Evolutionary conservation across 1,140 invertebrate genomes (phyloP), one percentile per base, ranked within the genome.

Genomic region (Bombus ignitus): DNA sequence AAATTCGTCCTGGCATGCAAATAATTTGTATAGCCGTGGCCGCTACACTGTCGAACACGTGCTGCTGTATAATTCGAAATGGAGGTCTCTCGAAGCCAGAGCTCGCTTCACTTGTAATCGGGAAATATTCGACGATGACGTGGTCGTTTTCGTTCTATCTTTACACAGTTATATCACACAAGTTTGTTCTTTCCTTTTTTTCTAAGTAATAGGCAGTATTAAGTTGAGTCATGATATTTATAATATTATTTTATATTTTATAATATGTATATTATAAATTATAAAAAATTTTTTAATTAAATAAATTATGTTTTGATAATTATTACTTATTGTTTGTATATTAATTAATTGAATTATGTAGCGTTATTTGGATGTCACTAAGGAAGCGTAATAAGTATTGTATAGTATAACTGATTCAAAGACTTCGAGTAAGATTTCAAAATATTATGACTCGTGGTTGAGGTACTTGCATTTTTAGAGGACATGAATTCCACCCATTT

Each of bases 1-100:
- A 89, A 89, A 89, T 79, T 90, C 80, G 65, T 83, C 32, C n/a
- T 59, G 71, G 82, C 89, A 90, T 85, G 89, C 88, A 77, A 90
- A 84, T 81, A 78, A 90, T 88, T 90, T 86, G 86, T 83, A 87
- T 81, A 85, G 84, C 32, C 44, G 1, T 18, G 35, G 32, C n/a
- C 53, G 62, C 39, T 70, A 37, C 32, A 74, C 53, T 39, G 15
- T 3, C 32, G 39, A 37, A 68, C 44, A 83, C 81, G 62, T 76
- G 62, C 42, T 37, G 53, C 3, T 47, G 65, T 83, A 35, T 70
- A 78, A 83, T 83, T 83, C 65, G 74, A 59, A 35, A 83, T 65
- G 82, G 77, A 83, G 65, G 82, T 68, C 74, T 78, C 74, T 65
- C 28, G 65, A 70, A 83, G 44, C 37, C 44, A 10, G 42, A 37